A percentile compares a stretch with the other conserved stretches of the same genome.
phyloP scores from a whole-genome alignment of 37 sponge, comb jelly and placozoan genomes.

The Hormiphora californensis region DNA sequence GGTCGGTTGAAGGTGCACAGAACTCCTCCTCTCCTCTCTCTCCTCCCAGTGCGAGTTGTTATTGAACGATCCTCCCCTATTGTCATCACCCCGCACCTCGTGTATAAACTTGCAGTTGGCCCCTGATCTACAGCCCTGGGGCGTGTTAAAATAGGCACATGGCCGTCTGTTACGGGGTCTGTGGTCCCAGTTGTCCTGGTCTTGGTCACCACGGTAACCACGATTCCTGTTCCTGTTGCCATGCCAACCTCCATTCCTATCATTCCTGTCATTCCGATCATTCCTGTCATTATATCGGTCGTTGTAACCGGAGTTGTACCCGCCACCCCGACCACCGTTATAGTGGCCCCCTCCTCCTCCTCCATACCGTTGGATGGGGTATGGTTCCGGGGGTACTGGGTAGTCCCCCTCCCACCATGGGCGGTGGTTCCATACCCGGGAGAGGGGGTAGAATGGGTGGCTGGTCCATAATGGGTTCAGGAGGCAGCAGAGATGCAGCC shows the following conservation, averaged over 20 bases:
- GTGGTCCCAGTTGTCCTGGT: constrained; percentile 17
- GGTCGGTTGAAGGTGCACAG: too few relatives aligned
- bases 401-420: background rate
- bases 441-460: background rate
- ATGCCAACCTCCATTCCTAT: background rate
- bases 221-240: constrained; percentile 28
- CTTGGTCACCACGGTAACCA: background rate
- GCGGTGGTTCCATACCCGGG: background rate
- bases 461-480: background rate
- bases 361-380: constrained; percentile 28
- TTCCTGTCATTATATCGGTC: background rate
- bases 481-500: background rate
- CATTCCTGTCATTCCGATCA: background rate
- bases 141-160: constrained; percentile 40
- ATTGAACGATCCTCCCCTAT: too few relatives aligned
- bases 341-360: too few relatives aligned
- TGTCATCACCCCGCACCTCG: background rate
- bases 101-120: constrained; percentile 48
- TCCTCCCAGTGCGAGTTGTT: too few relatives aligned
- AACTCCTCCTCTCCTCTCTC: too few relatives aligned
- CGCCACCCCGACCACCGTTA: too few relatives aligned
- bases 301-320: constrained; percentile 38
- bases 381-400: background rate
- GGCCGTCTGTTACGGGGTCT: background rate
- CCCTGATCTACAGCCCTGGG: constrained; percentile 11